Conservation (phyloP, 2,113 vertebrate genomes). For the Pavo muticus region DNA sequence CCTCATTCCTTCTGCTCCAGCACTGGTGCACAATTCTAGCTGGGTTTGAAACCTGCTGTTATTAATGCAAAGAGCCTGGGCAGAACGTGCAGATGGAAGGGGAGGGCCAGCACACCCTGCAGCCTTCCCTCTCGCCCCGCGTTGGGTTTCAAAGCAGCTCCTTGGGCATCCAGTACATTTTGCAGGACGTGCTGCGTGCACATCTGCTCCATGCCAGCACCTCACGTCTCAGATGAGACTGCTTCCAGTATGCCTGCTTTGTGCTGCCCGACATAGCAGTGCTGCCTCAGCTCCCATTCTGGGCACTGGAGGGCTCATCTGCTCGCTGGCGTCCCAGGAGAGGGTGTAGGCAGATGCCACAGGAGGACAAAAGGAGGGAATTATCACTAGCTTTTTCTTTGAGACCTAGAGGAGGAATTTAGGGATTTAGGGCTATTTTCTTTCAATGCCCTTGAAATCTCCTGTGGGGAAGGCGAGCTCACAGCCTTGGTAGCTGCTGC, state of each 20-base stretch:
- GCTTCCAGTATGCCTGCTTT: neutral
- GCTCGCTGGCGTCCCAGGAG: neutral
- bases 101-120: neutral
- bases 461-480: neutral
- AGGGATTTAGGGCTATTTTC: neutral
- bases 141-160: neutral
- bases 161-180: neutral
- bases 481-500: neutral
- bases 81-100: neutral
- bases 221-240: rapidly evolving
- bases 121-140: neutral
- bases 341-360: neutral
- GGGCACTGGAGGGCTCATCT: neutral
- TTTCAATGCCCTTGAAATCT: neutral
- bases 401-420: neutral
- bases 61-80: neutral
- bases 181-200: neutral
- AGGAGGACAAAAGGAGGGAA: neutral
- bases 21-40: neutral
- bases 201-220: neutral
- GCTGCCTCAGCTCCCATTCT: neutral
- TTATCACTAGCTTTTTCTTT: neutral
- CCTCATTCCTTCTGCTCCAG: neutral
- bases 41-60: neutral
- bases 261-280: rapidly evolving